Percentiles rank a stretch among this genome's conserved stretches.
phyloP scores from a whole-genome alignment of 1,140 invertebrate genomes.

The Calliphora vicina region DNA sequence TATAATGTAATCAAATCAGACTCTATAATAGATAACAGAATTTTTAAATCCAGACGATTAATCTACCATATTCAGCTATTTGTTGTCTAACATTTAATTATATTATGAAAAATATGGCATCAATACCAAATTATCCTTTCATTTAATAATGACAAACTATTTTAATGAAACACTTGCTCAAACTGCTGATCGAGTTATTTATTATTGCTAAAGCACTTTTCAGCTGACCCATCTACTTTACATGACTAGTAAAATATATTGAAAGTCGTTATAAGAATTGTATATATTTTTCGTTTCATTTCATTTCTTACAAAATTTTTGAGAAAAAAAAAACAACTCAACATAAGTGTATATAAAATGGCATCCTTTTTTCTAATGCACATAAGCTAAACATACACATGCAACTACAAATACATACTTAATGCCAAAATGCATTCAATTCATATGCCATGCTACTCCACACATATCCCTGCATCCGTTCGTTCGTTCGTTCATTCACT shows the following conservation, averaged over 20 bases:
- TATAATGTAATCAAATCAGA: too few species aligned
- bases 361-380: neutral
- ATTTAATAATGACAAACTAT: too few species aligned
- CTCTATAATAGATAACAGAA: too few species aligned
- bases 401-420: neutral
- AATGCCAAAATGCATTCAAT: neutral
- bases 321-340: neutral
- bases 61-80: too few species aligned
- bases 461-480: neutral
- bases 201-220: too few species aligned
- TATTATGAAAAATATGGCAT: too few species aligned
- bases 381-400: neutral
- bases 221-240: too few species aligned
- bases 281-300: constrained; percentile 4
- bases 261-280: neutral
- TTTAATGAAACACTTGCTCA: too few species aligned
- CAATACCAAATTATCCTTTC: too few species aligned
- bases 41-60: too few species aligned
- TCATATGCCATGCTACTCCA: neutral
- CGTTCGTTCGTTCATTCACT: neutral
- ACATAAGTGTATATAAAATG: neutral
- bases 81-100: too few species aligned
- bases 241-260: neutral
- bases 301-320: neutral
- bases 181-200: too few species aligned